These are phyloP conservation scores for Augochlorella aurata DNA, from an alignment of 2,888 invertebrate species.

Conservation along the genomic window DNA sequence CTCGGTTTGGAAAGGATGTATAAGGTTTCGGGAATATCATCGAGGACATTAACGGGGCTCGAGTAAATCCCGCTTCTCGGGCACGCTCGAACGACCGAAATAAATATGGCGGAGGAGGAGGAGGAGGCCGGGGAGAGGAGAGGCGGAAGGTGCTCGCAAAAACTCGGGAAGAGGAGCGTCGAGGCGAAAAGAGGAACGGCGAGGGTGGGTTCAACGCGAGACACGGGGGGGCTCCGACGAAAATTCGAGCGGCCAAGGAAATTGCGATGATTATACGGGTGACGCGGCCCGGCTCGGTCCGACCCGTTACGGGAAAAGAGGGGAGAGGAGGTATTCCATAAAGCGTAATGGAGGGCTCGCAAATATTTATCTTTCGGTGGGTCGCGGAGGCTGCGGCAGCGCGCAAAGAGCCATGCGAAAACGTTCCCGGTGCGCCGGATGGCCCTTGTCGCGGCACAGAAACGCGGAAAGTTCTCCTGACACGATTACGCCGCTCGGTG, in stretches of 20 bases:
- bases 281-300: slow-evolving; percentile 7
- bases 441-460: slow-evolving; percentile 66
- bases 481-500: slow-evolving; percentile 64
- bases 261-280: slow-evolving; percentile 53
- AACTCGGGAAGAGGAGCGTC: slow-evolving; percentile 14
- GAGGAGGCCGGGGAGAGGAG: background rate
- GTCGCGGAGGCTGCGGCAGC: slow-evolving; percentile 42
- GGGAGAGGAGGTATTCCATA: slow-evolving; percentile 56
- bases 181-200: slow-evolving; percentile 29
- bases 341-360: slow-evolving; percentile 67
- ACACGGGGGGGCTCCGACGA: slow-evolving; percentile 22
- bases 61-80: background rate
- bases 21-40: background rate
- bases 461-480: slow-evolving; percentile 62
- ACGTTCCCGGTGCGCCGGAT: slow-evolving; percentile 47
- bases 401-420: slow-evolving; percentile 57
- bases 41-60: slow-evolving; percentile 29
- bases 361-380: slow-evolving; percentile 69
- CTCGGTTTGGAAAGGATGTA: too few species aligned
- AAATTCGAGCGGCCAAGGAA: slow-evolving; percentile 52
- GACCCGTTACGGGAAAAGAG: background rate
- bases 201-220: slow-evolving; percentile 34
- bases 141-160: background rate
- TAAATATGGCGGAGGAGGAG: slow-evolving; percentile 24
- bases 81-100: slow-evolving; percentile 39